phyloP scores from a whole-genome alignment of 2,888 invertebrate genomes.

The Trypoxylon attenuatum region DNA sequence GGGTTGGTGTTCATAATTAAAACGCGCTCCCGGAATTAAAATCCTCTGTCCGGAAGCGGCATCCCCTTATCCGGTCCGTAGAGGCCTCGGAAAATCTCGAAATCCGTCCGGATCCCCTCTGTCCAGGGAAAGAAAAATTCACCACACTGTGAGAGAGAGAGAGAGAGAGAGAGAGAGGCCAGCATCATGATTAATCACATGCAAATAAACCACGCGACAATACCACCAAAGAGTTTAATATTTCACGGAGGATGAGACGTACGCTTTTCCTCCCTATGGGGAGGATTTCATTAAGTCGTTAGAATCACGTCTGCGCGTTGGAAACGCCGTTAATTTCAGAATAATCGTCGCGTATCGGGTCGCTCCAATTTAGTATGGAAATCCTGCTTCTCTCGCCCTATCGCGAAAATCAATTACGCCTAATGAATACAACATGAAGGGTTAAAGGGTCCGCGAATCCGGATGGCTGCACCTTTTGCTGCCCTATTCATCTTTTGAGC shows the following conservation, averaged over 20 bases:
- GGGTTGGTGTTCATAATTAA: too few relatives aligned
- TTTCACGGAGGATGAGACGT: conserved; percentile 21
- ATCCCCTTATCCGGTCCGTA: too few relatives aligned
- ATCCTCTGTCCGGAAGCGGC: too few relatives aligned
- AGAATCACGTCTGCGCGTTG: conserved; percentile 37
- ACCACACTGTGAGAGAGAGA: not conserved
- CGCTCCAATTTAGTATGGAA: conserved; percentile 66
- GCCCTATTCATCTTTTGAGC: conserved; percentile 4
- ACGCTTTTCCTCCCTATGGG: conserved; percentile 21
- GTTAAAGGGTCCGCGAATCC: conserved; percentile 50
- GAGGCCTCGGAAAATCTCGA: too few relatives aligned
- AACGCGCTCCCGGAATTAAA: too few relatives aligned
- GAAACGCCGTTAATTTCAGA: conserved; percentile 57
- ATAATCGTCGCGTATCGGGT: conserved; percentile 55
- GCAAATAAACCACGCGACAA: conserved; percentile 48
- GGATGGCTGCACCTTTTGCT: conserved; percentile 40
- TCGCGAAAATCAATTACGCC: conserved; percentile 68
- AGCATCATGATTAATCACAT: conserved; percentile 48
- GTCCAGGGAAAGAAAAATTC: too few relatives aligned
- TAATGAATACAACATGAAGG: conserved; percentile 69
- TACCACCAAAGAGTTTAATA: conserved; percentile 43
- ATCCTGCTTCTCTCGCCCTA: conserved; percentile 57
- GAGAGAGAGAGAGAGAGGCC: not conserved
- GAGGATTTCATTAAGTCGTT: conserved; percentile 48
- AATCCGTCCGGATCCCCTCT: too few relatives aligned